phyloP scores from a whole-genome alignment of 2,797 vertebrate genomes.

The Botia kubotai region DNA sequence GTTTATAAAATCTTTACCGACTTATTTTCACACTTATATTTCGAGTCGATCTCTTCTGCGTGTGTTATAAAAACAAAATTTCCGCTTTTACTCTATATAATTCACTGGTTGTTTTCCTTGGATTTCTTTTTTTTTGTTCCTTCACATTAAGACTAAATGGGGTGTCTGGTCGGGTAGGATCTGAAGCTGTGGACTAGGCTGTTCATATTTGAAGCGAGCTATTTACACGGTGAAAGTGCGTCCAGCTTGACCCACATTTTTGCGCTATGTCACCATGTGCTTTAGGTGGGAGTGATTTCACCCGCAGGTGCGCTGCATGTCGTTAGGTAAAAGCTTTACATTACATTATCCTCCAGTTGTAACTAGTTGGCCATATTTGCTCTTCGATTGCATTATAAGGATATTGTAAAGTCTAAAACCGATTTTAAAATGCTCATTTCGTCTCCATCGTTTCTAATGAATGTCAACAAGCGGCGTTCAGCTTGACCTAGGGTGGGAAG shows the following conservation, averaged over 20 bases:
- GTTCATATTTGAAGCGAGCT: background rate
- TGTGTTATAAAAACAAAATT: too few relatives aligned
- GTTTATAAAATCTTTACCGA: background rate
- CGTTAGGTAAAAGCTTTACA: background rate
- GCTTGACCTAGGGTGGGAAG: constrained; percentile 58
- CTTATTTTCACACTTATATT: background rate
- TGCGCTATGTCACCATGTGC: constrained; percentile 51
- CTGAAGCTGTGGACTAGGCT: background rate
- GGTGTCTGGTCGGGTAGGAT: background rate
- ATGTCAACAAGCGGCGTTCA: background rate
- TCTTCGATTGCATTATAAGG: background rate
- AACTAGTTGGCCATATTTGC: background rate
- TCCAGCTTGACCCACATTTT: constrained; percentile 48
- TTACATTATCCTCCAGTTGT: background rate
- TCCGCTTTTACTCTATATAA: background rate
- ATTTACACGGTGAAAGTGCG: constrained; percentile 9
- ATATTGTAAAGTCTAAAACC: background rate
- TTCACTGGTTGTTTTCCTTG: background rate
- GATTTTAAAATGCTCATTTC: background rate
- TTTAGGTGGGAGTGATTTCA: constrained; percentile 3
- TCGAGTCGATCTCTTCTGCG: background rate
- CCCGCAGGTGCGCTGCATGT: constrained; percentile 69
- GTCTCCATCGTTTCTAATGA: background rate
- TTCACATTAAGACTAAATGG: background rate
- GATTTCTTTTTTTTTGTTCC: background rate